Evolutionary conservation across 1,140 invertebrate genomes (phyloP), one percentile per base, ranked within the genome.

Genomic region (Chironomus striatipennis): DNA sequence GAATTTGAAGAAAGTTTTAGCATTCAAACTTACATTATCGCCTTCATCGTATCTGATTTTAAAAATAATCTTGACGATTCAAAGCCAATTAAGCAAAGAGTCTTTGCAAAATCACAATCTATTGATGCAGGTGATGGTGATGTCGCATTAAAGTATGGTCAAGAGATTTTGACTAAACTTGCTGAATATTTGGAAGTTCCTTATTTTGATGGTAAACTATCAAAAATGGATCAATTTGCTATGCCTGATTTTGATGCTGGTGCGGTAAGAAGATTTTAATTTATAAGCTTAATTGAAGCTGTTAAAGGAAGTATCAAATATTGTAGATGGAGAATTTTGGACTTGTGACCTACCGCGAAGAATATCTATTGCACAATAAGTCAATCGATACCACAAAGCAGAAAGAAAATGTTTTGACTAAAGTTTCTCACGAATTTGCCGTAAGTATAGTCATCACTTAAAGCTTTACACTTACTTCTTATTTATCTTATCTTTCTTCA

Each of bases 221-320:
- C 81, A n/a, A 93, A 93, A 81, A 90, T 91, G 74, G 91, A 93
- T 82, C 90, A 95, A 85, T 87, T 96, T 0, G 95, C 94, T 0
- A 83, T 97, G 34, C 93, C 95, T 82, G 80, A 82, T 74, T 96
- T 97, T 78, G 87, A 87, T 65, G 91, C 92, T 65, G 94, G 93
- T 0, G 95, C 91, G 7, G 93, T 93, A 90, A 21, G 17, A 0
- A 12, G 18, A 70, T 20, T 70, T 70, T 20, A 70, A 21, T 20
- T 20, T 8, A 34, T 70, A 12, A 7, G 7, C 9, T 57, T 57
- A n/a, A n/a, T n/a, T 8, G 20, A 86, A 2, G 88, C 87, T 7
- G 88, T 57, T 88, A 91, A 91, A 93, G 91, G 91, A 5, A 80
- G 95, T 0, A 87, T 96, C 10, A 96, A 92, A 7, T 47, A 4